Base-by-base conservation (phyloP, 2,797 vertebrate genomes). In the Rhabdophis nuchalis region DNA sequence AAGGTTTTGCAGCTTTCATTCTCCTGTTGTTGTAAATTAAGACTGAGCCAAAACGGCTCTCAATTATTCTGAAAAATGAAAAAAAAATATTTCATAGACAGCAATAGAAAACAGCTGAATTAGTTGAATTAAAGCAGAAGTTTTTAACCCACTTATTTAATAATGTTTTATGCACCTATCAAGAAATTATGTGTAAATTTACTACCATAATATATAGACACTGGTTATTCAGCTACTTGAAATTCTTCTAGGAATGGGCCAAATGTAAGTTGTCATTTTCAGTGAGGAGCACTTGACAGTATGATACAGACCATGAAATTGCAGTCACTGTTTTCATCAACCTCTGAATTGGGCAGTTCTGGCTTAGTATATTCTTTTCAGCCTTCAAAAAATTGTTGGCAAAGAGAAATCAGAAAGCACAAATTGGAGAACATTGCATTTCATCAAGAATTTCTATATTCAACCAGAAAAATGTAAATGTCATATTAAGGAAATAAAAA, bases 221-320 rank as follows among this genome's bases (percentile, higher is more conserved):
- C 87, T 82, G 85, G 54, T 68, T 92, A 87, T 92, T 87, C 85
- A 60, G 27, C 41, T 54, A 90, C 85, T 87, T 82, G 85, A 85
- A 87, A 64, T 72, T n/a, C 61, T 90, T 41, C 54, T 77, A 29
- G 61, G 29, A 58, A 50, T 90, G 61, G 52, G 88, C 53, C 88
- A 87, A 92, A 90, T 90, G 60, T 53, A 92, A 23, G 54, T 86
- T 92, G 92, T 82, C 89, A 90, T 85, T 92, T 89, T 90, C 89
- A 92, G 23, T 87, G 92, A 92, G 85, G n/a, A 86, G 14, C 53
- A 36, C 20, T 92, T 90, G 85, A 90, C 85, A 72, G 89, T 87
- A 90, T 60, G 85, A 90, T 92, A 87, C 89, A 77, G 89, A 92
- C 89, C 89, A 90, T 92, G 92, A 92, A 92, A 90, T 92, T 92